phyloP scores from a whole-genome alignment of 2,888 invertebrate species.

The Drosophila paramelanica region DNA sequence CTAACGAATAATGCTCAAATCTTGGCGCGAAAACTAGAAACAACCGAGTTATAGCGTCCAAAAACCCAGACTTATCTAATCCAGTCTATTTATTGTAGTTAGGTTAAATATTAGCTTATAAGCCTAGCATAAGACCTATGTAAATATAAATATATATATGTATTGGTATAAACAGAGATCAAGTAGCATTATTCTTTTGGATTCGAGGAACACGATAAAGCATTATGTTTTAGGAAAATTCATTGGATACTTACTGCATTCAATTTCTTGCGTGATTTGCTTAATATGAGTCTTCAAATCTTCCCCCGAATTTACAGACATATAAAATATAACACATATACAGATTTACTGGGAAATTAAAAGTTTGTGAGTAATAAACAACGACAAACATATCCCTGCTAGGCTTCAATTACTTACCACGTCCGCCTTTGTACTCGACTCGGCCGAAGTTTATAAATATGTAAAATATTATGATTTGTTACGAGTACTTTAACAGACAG shows the following conservation, averaged over 20 bases:
- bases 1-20: slow-evolving; percentile 88
- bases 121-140: slow-evolving; percentile 18
- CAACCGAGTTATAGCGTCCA: slow-evolving; percentile 89
- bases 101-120: slow-evolving; percentile 20
- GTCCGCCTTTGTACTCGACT: slow-evolving; percentile 31
- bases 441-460: slow-evolving; percentile 56
- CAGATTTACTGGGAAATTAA: slow-evolving; percentile 15
- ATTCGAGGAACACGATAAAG: background rate
- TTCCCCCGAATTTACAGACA: slow-evolving; percentile 36
- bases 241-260: slow-evolving; percentile 34
- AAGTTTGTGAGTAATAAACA: background rate
- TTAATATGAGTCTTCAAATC: slow-evolving; percentile 15
- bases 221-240: background rate
- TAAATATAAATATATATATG: slow-evolving; percentile 55
- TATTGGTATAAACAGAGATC: slow-evolving; percentile 15
- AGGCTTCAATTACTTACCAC: slow-evolving; percentile 49
- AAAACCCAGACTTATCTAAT: slow-evolving; percentile 9
- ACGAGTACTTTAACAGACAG: slow-evolving; percentile 28
- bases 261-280: slow-evolving; percentile 13
- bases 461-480: slow-evolving; percentile 46
- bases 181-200: background rate
- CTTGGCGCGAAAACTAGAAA: slow-evolving; percentile 90
- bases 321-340: slow-evolving; percentile 51
- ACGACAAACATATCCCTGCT: background rate
- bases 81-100: slow-evolving; percentile 57